These are phyloP conservation scores for Champsocephalus esox DNA, from an alignment of 2,797 vertebrate genomes.

Conservation along the genomic window DNA sequence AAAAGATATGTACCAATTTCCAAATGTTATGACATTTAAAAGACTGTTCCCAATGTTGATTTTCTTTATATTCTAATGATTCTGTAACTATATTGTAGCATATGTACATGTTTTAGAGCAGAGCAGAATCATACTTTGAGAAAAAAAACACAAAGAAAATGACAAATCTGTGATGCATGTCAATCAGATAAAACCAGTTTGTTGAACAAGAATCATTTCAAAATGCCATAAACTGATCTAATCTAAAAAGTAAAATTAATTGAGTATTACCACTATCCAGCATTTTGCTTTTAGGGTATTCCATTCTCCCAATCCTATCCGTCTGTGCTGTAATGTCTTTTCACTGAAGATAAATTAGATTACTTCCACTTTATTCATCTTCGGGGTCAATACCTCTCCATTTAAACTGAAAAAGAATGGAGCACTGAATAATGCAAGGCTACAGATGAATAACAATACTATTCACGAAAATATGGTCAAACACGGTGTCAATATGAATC, in stretches of 20 bases:
- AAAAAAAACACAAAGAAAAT: background rate
- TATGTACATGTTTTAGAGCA: background rate
- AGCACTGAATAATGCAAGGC: slow-evolving; percentile 35
- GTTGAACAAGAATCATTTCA: slow-evolving; percentile 32
- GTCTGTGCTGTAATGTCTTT: slow-evolving; percentile 45
- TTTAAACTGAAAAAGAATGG: slow-evolving; percentile 43
- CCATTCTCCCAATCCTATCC: slow-evolving; percentile 53
- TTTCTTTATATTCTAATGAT: background rate
- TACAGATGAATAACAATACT: slow-evolving; percentile 46
- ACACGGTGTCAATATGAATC: slow-evolving; percentile 27
- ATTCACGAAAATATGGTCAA: slow-evolving; percentile 30
- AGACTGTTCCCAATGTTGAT: background rate
- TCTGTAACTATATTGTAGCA: background rate
- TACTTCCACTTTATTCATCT: slow-evolving; percentile 52
- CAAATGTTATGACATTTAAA: background rate
- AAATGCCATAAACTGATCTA: slow-evolving; percentile 19
- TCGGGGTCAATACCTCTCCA: slow-evolving; percentile 36
- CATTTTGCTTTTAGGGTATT: slow-evolving; percentile 58
- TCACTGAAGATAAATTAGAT: slow-evolving; percentile 58
- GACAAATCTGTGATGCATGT: background rate
- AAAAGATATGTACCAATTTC: background rate
- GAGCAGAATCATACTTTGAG: background rate
- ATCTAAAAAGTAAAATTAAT: slow-evolving; percentile 41
- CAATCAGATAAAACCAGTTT: slow-evolving; percentile 38
- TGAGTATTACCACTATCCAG: slow-evolving; percentile 41